Evolutionary conservation across 2,888 invertebrate species (phyloP).

Genomic region (Anarsia innoxiella): DNA sequence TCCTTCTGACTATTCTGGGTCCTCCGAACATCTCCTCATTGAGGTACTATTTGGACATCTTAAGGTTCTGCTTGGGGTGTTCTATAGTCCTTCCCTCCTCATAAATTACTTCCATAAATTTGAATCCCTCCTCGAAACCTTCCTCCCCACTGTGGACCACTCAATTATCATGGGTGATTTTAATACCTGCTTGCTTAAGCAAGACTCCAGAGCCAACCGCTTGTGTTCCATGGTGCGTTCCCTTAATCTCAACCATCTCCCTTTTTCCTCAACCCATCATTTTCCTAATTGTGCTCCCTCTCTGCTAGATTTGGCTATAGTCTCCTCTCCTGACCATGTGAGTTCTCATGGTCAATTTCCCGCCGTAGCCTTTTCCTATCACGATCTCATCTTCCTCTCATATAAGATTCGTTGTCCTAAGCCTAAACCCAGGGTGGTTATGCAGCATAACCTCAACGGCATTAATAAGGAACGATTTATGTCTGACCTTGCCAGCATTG

Average conservation of each 20-base stretch:
- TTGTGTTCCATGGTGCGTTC: conserved; percentile 7
- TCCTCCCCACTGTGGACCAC: conserved; percentile 13
- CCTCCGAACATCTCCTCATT: conserved; percentile 12
- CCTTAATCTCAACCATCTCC: conserved; percentile 7
- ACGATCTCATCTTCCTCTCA: conserved; percentile 12
- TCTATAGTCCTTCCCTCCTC: conserved; percentile 13
- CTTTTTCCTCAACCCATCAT: conserved; percentile 14
- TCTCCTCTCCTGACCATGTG: conserved; percentile 9
- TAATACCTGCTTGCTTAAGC: conserved; percentile 12
- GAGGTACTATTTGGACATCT: conserved; percentile 6
- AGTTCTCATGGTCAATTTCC: conserved; percentile 13
- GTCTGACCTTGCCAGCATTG: neutral
- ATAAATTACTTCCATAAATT: conserved; percentile 14
- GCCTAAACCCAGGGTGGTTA: conserved; percentile 2
- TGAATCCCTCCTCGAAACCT: conserved; percentile 9
- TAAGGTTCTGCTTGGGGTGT: conserved; percentile 13
- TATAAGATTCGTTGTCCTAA: neutral
- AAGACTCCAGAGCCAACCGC: conserved; percentile 1
- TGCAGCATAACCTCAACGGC: conserved; percentile 7
- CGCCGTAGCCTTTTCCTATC: conserved; percentile 13
- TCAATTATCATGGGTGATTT: conserved; percentile 18
- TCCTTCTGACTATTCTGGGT: conserved; percentile 1
- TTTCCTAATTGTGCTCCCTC: conserved; percentile 9
- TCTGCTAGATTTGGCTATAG: conserved; percentile 14
- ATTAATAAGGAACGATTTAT: neutral